These are phyloP conservation scores for Capitulum mitella DNA, from an alignment of 2,888 invertebrate species.

Conservation along the genomic window DNA sequence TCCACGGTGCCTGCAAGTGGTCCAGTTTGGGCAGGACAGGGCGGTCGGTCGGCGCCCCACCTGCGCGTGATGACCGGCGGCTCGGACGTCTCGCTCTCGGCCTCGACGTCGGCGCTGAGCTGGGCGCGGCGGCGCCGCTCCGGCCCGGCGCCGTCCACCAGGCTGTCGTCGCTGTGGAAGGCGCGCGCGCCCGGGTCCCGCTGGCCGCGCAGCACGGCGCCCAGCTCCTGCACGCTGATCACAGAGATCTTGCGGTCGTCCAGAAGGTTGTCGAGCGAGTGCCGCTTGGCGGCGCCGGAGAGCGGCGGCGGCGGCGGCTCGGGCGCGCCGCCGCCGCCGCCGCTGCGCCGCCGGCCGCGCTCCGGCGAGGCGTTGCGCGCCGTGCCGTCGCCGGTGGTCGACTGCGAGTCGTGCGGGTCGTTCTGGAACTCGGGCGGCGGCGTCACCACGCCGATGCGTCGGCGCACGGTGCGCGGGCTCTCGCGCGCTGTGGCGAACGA, in stretches of 20 bases:
- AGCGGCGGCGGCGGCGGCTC: neutral
- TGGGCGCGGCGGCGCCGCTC: neutral
- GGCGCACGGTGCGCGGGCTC: slow-evolving; percentile 26
- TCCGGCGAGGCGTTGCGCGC: neutral
- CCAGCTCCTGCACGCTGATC: slow-evolving; percentile 12
- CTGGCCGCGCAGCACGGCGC: slow-evolving; percentile 1
- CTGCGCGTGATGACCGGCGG: neutral
- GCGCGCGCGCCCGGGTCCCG: neutral
- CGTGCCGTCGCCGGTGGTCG: slow-evolving; percentile 11
- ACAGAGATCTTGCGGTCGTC: slow-evolving; percentile 14
- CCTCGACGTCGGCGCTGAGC: slow-evolving; percentile 17
- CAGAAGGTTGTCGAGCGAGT: slow-evolving; percentile 21
- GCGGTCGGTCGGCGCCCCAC: neutral
- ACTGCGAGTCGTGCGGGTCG: slow-evolving; percentile 18
- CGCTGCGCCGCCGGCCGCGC: neutral
- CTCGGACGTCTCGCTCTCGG: slow-evolving; percentile 13
- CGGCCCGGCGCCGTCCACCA: neutral
- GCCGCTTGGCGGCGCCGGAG: neutral
- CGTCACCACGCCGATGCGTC: slow-evolving; percentile 29
- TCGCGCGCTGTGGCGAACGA: neutral
- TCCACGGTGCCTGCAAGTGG: too few relatives aligned
- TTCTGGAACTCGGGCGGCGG: slow-evolving; percentile 29
- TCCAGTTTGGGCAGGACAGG: too few relatives aligned
- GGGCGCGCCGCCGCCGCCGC: neutral
- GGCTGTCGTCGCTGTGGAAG: slow-evolving; percentile 25